A percentile compares a stretch with the other conserved stretches of the same genome.
These are phyloP conservation scores for Passer domesticus DNA, from an alignment of 2,113 vertebrate genomes.

Conservation along the genomic window DNA sequence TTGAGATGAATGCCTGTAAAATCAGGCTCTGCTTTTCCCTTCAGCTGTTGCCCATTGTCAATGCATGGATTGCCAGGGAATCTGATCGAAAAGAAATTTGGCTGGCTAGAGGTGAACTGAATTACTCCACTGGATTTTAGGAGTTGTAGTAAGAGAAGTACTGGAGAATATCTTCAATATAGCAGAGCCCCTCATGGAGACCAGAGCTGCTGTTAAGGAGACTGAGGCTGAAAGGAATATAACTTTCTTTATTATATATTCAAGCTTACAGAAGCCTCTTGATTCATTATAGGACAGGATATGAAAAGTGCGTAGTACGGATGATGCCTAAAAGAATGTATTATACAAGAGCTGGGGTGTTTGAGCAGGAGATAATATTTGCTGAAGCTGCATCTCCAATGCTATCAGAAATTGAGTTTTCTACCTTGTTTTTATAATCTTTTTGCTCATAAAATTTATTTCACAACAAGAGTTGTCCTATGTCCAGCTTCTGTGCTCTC, in stretches of 20 bases:
- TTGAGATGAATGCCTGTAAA: not conserved
- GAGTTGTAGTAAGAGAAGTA: not conserved
- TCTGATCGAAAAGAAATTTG: not conserved
- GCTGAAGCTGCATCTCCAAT: not conserved
- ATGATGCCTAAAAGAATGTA: not conserved
- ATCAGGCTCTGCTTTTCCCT: not conserved
- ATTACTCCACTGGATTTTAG: not conserved
- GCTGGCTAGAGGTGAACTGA: not conserved
- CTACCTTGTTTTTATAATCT: not conserved
- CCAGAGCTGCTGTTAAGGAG: not conserved
- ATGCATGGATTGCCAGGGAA: not conserved
- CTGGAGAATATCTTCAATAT: not conserved
- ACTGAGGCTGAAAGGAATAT: not conserved
- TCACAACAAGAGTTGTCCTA: not conserved
- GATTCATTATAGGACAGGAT: not conserved
- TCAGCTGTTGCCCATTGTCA: not conserved
- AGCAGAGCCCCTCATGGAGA: not conserved
- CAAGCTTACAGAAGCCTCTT: not conserved
- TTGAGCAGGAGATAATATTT: not conserved
- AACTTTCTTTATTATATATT: not conserved
- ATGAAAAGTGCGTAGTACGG: not conserved
- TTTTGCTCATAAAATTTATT: not conserved
- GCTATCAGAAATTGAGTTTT: not conserved
- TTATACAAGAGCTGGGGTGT: not conserved
- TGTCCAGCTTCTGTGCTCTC: not conserved